Conservation (phyloP, 2,113 vertebrate species). For the Mus spicilegus region DNA sequence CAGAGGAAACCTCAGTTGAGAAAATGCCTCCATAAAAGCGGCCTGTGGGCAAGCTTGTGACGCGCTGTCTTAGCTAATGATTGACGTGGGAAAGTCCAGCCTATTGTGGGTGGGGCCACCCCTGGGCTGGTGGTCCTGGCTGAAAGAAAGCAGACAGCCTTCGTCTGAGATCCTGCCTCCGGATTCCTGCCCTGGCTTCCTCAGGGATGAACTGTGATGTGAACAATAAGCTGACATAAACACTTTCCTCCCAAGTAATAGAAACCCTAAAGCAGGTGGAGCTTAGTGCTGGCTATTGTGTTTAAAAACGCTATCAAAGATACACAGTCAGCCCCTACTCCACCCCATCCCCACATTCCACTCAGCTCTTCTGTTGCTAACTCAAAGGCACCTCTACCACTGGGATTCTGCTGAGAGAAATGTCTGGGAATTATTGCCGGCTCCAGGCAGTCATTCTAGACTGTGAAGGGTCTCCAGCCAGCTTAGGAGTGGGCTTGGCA, state of each 20-base stretch:
- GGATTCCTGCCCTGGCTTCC: background rate
- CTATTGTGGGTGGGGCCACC: background rate
- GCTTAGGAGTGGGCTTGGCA: background rate
- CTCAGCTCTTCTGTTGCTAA: conserved; percentile 21
- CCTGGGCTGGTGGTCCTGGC: background rate
- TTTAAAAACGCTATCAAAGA: conserved; percentile 24
- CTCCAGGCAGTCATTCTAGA: background rate
- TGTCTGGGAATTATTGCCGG: background rate
- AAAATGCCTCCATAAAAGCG: background rate
- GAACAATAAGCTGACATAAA: background rate
- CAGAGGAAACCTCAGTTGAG: background rate
- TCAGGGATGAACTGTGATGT: background rate
- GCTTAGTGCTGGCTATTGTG: background rate
- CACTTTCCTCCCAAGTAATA: background rate
- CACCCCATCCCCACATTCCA: background rate
- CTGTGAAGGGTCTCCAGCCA: background rate
- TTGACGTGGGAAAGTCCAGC: background rate
- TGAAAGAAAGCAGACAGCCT: background rate
- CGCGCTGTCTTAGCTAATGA: background rate
- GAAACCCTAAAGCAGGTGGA: background rate
- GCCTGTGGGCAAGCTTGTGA: background rate
- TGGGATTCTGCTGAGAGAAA: background rate
- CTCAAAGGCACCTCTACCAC: background rate
- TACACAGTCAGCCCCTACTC: background rate
- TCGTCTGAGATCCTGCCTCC: background rate